phyloP scores from a whole-genome alignment of 2,113 vertebrate genomes.

The Tauraco erythrolophus region DNA sequence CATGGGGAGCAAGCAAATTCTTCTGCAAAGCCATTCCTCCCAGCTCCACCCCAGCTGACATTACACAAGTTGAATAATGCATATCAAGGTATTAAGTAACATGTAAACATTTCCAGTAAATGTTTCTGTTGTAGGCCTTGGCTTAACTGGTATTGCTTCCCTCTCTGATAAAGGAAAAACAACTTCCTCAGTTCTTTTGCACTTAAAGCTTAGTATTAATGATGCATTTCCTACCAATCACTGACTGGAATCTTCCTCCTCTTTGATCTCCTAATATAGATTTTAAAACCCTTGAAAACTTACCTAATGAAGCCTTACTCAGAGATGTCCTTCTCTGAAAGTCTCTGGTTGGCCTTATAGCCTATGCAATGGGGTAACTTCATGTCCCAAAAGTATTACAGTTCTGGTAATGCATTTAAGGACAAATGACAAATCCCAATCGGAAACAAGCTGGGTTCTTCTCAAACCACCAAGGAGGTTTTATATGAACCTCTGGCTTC shows the following conservation, averaged over 20 bases:
- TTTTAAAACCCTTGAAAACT: not conserved
- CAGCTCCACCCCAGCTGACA: constrained; percentile 31
- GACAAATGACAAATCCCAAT: not conserved
- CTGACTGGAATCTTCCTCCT: not conserved
- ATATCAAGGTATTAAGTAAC: constrained; percentile 63
- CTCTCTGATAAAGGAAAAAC: not conserved
- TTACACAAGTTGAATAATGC: constrained; percentile 60
- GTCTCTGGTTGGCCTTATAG: not conserved
- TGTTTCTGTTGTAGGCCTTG: not conserved
- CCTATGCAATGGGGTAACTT: not conserved
- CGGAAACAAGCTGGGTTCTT: not conserved
- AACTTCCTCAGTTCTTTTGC: not conserved
- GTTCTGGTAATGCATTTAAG: not conserved
- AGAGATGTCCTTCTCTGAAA: not conserved
- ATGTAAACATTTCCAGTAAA: constrained; percentile 61
- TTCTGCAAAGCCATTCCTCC: constrained; percentile 31
- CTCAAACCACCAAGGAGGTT: not conserved
- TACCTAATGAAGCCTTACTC: not conserved
- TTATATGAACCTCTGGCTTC: not conserved
- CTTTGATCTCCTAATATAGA: not conserved
- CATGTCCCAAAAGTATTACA: not conserved
- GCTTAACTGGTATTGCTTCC: constrained; percentile 30
- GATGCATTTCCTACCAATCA: not conserved
- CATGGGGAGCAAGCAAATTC: constrained; percentile 21
- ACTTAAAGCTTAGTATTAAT: not conserved